A percentile compares a stretch with the other conserved stretches of the same genome.
These are phyloP conservation scores for Drosophila subquinaria DNA, from an alignment of 2,888 invertebrate genomes.

Conservation along the genomic window DNA sequence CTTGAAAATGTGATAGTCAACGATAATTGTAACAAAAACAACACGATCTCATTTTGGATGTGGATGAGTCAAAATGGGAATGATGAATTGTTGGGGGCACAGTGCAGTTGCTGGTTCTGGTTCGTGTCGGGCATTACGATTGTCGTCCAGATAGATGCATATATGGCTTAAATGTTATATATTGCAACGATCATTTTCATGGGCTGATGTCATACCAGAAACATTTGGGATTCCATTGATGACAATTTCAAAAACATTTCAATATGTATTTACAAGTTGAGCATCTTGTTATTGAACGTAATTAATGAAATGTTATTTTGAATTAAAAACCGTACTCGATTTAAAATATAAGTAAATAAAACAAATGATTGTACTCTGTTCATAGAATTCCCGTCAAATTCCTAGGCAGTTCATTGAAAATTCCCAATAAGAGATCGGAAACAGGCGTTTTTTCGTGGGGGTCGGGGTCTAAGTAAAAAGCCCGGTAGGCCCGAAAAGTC, in stretches of 20 bases:
- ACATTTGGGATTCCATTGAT: conserved; percentile 5
- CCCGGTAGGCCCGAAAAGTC: too few species aligned
- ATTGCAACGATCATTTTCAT: conserved; percentile 30
- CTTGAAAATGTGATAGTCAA: conserved; percentile 44
- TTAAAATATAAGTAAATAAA: not conserved
- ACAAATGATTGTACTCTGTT: too few species aligned
- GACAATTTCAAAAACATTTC: conserved; percentile 8
- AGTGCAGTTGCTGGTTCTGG: conserved; percentile 35
- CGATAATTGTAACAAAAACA: conserved; percentile 29
- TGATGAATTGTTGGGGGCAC: conserved; percentile 37
- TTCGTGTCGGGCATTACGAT: conserved; percentile 31
- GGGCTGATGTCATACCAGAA: conserved; percentile 47
- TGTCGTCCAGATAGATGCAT: conserved; percentile 19
- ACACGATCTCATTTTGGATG: conserved; percentile 21
- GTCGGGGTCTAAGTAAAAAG: too few species aligned
- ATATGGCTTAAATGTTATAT: conserved; percentile 30
- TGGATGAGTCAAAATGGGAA: conserved; percentile 36
- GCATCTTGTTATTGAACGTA: not conserved
- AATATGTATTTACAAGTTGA: not conserved
- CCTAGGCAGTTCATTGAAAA: not conserved
- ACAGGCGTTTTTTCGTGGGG: too few species aligned
- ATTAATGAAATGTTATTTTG: not conserved
- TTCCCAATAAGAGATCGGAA: too few species aligned
- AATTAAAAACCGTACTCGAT: not conserved
- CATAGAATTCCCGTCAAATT: not conserved